Conservation (phyloP, 2,113 vertebrate species). For the Pristiophorus japonicus region DNA sequence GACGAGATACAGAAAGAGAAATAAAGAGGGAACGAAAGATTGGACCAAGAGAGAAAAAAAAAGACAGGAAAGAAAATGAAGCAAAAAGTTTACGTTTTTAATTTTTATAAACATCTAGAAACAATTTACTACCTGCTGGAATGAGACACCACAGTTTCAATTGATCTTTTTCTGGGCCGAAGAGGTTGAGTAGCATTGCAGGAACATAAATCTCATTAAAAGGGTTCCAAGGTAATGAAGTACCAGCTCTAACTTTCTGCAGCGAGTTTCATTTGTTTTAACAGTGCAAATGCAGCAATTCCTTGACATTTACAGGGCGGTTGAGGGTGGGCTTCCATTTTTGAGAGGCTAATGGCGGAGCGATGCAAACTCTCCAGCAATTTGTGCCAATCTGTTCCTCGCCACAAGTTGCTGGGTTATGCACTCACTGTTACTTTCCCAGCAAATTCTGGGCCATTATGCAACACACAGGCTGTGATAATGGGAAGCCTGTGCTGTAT, state of each 20-base stretch:
- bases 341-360: neutral
- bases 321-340: neutral
- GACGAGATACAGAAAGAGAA: neutral
- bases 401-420: neutral
- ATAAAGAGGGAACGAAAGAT: neutral
- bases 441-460: neutral
- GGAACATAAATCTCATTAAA: neutral
- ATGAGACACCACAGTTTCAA: neutral
- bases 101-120: neutral
- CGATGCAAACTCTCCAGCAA: neutral
- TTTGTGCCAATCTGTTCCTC: neutral
- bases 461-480: neutral
- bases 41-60: neutral
- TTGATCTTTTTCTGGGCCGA: neutral
- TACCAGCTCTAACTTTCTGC: neutral
- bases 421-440: neutral
- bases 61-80: neutral
- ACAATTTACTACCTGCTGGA: neutral
- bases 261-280: neutral
- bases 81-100: neutral
- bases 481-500: neutral
- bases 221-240: neutral
- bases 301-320: neutral
- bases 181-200: neutral
- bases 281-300: neutral